Evolutionary conservation across 2,888 invertebrate species (phyloP).

Genomic region (Epistrophe eligans): DNA sequence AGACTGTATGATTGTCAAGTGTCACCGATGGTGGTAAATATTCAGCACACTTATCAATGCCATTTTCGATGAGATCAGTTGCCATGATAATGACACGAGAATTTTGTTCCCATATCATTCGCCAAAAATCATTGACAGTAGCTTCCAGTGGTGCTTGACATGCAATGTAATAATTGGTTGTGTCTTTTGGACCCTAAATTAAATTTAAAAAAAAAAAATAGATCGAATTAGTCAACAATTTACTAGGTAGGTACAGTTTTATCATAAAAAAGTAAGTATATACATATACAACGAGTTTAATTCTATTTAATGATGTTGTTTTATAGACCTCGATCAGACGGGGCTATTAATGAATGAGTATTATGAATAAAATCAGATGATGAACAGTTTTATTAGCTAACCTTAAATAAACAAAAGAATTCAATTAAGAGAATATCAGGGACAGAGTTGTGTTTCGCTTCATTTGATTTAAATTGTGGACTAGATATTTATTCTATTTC

Average conservation of each 20-base stretch:
- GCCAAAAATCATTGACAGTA: slow-evolving; percentile 96
- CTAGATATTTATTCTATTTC: background rate
- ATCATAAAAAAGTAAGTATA: background rate
- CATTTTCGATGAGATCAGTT: slow-evolving; percentile 94
- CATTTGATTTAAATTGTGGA: background rate
- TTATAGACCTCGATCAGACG: background rate
- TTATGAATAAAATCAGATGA: slow-evolving; percentile 21
- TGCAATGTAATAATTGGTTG: slow-evolving; percentile 94
- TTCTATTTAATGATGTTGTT: background rate
- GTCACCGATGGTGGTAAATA: slow-evolving; percentile 96
- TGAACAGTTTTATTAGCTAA: background rate
- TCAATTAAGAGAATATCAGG: background rate
- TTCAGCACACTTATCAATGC: slow-evolving; percentile 94
- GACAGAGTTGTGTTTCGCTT: background rate
- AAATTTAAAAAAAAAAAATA: background rate
- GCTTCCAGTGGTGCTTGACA: slow-evolving; percentile 95
- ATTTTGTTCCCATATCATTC: slow-evolving; percentile 98
- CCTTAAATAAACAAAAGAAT: background rate
- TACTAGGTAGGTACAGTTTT: background rate
- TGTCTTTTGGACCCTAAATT: slow-evolving; percentile 92
- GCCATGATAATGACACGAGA: slow-evolving; percentile 94
- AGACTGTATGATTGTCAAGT: slow-evolving; percentile 93
- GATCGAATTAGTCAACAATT: background rate
- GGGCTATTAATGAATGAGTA: background rate
- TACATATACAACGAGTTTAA: background rate